phyloP scores from a whole-genome alignment of 2,113 vertebrate species.

The Pachypanchax playfairii region DNA sequence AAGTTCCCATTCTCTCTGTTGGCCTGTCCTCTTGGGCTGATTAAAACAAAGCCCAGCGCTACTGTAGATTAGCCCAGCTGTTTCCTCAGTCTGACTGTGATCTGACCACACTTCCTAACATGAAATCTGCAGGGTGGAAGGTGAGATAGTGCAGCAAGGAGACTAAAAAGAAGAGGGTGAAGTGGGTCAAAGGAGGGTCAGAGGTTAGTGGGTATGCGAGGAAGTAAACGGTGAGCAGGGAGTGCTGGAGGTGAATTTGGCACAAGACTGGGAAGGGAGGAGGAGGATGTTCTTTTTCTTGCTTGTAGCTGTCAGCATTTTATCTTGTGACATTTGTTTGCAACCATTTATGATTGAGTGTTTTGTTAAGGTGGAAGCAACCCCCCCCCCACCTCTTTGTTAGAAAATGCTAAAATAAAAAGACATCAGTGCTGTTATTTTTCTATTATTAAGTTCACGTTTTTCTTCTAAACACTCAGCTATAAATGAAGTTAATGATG shows the following conservation, averaged over 20 bases:
- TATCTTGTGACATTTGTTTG: constrained; percentile 40
- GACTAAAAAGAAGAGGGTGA: constrained; percentile 31
- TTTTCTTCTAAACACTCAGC: too few species aligned
- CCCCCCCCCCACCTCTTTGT: too few species aligned
- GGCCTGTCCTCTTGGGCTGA: constrained; percentile 58
- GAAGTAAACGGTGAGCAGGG: constrained; percentile 55
- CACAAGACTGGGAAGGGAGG: constrained; percentile 62
- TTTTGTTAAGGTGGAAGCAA: constrained; percentile 23
- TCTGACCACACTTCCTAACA: constrained; percentile 62
- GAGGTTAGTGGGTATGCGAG: constrained; percentile 36
- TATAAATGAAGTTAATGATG: constrained; percentile 22
- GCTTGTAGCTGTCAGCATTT: constrained; percentile 24
- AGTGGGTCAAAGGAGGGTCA: constrained; percentile 43
- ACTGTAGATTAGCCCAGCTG: constrained; percentile 78
- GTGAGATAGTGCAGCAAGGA: constrained; percentile 21
- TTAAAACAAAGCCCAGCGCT: constrained; percentile 64
- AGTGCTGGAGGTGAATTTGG: constrained; percentile 47
- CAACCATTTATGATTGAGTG: constrained; percentile 13
- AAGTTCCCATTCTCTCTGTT: constrained; percentile 69
- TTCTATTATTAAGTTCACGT: too few species aligned
- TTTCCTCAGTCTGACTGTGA: constrained; percentile 72
- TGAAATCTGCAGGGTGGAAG: constrained; percentile 10
- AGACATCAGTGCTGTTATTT: constrained; percentile 25
- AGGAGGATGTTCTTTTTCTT: constrained; percentile 42
- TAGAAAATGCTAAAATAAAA: constrained; percentile 43